Conservation (phyloP, 2,888 invertebrate genomes). For the Dynastes tityus region DNA sequence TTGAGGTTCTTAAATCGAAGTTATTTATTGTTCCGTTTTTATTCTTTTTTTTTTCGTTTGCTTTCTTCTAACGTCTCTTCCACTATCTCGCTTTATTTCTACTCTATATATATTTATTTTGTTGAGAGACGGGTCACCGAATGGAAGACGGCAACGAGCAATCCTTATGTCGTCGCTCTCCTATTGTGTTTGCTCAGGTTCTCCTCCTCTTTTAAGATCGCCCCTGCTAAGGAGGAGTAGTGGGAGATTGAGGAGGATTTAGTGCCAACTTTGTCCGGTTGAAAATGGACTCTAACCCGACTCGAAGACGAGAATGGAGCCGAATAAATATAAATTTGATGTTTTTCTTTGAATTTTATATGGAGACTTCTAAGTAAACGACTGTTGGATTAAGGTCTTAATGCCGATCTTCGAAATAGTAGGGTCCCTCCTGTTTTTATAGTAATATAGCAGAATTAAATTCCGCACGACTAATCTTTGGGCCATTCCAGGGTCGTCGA, state of each 20-base stretch:
- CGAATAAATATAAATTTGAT: conserved; percentile 3
- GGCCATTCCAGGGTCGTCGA: too few species aligned
- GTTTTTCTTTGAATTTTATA: conserved; percentile 1
- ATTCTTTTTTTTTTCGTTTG: background rate
- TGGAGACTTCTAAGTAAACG: background rate
- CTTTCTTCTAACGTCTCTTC: background rate
- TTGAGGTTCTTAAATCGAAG: conserved; percentile 35
- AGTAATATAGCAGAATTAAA: too few species aligned
- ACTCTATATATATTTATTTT: conserved; percentile 20
- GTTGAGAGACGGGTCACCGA: conserved; percentile 5
- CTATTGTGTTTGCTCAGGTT: conserved; percentile 32
- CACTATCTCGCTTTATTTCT: background rate
- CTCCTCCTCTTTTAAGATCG: background rate
- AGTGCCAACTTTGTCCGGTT: conserved; percentile 4
- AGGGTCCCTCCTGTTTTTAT: too few species aligned
- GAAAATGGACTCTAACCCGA: conserved; percentile 4
- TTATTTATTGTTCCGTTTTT: conserved; percentile 34
- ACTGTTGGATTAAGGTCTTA: background rate
- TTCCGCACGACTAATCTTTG: too few species aligned
- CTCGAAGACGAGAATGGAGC: background rate
- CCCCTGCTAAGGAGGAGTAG: too few species aligned
- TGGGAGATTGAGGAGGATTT: background rate
- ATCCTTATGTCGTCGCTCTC: background rate
- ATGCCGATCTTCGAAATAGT: too few species aligned
- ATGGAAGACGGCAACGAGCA: conserved; percentile 3